These are phyloP conservation scores for Drosophila lowei DNA, from an alignment of 1,140 invertebrate species.

Conservation along the genomic window DNA sequence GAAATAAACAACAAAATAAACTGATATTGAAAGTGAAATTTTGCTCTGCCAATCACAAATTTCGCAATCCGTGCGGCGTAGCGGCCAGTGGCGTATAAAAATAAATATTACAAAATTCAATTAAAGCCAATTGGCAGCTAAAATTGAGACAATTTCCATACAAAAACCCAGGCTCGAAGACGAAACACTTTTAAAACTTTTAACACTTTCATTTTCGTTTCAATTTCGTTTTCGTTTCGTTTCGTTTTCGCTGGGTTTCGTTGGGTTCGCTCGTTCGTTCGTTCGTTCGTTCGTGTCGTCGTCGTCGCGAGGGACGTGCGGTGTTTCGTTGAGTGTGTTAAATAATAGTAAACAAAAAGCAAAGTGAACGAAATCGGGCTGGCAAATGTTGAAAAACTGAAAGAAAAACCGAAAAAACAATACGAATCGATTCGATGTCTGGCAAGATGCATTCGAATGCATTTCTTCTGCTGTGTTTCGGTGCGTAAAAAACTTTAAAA, in stretches of 20 bases:
- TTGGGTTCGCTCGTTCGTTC: slow-evolving; percentile 23
- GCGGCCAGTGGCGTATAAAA: slow-evolving; percentile 15
- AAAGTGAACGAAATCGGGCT: slow-evolving; percentile 42
- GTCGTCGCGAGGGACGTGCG: slow-evolving; percentile 27
- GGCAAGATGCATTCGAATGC: slow-evolving; percentile 63
- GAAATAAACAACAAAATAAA: slow-evolving; percentile 18
- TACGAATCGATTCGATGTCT: slow-evolving; percentile 19
- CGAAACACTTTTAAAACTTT: slow-evolving; percentile 66
- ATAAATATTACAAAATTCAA: slow-evolving; percentile 64
- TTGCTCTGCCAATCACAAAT: slow-evolving; percentile 4
- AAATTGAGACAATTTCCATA: slow-evolving; percentile 25
- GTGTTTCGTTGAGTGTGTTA: slow-evolving; percentile 69
- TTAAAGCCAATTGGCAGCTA: slow-evolving; percentile 47
- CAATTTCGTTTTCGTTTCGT: slow-evolving; percentile 72
- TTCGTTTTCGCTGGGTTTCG: slow-evolving; percentile 39
- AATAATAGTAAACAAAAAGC: slow-evolving; percentile 74
- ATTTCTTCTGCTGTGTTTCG: slow-evolving; percentile 61
- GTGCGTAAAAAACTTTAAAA: slow-evolving; percentile 45
- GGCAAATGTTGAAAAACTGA: slow-evolving; percentile 42
- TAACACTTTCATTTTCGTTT: slow-evolving; percentile 78
- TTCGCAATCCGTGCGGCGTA: slow-evolving; percentile 27
- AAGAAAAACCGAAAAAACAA: slow-evolving; percentile 32
- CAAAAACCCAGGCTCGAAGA: slow-evolving; percentile 27
- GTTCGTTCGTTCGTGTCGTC: slow-evolving; percentile 15
- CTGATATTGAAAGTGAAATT: slow-evolving; percentile 39